Evolutionary conservation across 1,140 invertebrate species (phyloP).

Genomic region (Lutraria rhynchaena): DNA sequence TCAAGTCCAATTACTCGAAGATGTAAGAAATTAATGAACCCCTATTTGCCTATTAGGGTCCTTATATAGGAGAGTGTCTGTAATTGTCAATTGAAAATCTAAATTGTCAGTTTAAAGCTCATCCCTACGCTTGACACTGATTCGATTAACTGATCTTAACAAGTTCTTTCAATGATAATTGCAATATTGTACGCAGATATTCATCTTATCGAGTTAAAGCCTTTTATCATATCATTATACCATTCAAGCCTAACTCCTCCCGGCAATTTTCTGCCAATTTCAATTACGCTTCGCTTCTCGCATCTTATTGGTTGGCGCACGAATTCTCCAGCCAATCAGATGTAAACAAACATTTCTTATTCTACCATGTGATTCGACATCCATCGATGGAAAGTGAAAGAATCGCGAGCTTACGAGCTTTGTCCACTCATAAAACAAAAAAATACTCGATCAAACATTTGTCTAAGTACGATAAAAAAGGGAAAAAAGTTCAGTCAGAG

Average conservation of each 20-base stretch:
- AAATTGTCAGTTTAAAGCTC: slow-evolving; percentile 48
- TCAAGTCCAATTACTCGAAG: slow-evolving; percentile 6
- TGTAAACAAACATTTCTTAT: background rate
- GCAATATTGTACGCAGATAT: slow-evolving; percentile 50
- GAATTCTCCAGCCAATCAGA: slow-evolving; percentile 15
- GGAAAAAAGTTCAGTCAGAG: no score
- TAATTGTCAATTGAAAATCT: background rate
- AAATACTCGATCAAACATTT: no score
- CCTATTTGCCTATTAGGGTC: slow-evolving; percentile 2
- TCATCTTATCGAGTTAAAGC: slow-evolving; percentile 46
- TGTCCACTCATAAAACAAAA: no score
- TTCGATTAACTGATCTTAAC: slow-evolving; percentile 54
- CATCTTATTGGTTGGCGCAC: slow-evolving; percentile 19
- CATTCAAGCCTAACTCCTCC: slow-evolving; percentile 32
- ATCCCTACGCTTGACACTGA: slow-evolving; percentile 47
- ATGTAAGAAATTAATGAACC: slow-evolving; percentile 44
- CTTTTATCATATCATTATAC: slow-evolving; percentile 47
- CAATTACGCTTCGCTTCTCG: slow-evolving; percentile 8
- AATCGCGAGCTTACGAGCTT: no score
- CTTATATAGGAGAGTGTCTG: slow-evolving; percentile 38
- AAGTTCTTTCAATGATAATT: slow-evolving; percentile 55
- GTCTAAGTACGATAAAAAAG: no score
- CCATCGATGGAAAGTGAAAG: no score
- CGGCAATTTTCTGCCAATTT: slow-evolving; percentile 46
- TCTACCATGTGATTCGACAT: background rate